phyloP scores from a whole-genome alignment of 2,888 invertebrate genomes.

The Noctua janthina region DNA sequence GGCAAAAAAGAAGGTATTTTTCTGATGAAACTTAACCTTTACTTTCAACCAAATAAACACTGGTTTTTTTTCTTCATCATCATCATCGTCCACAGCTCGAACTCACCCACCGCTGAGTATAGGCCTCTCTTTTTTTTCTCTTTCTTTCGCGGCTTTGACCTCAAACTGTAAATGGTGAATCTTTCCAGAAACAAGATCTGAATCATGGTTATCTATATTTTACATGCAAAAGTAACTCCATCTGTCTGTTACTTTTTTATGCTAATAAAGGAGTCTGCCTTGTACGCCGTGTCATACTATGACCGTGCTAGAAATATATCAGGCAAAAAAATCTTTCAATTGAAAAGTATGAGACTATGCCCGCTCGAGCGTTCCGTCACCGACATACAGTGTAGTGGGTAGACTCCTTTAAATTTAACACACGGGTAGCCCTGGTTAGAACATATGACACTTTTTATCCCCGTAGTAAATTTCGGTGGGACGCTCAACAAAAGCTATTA shows the following conservation, averaged over 20 bases:
- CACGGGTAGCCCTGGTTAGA: neutral
- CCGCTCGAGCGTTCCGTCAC: no score
- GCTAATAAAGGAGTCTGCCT: no score
- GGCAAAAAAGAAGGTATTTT: slow-evolving; percentile 30
- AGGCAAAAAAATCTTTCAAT: no score
- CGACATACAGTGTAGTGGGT: no score
- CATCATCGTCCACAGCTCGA: no score
- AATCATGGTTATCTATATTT: neutral
- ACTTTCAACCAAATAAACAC: slow-evolving; percentile 10
- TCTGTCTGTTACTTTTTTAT: neutral
- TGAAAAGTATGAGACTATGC: no score
- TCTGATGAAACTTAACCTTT: slow-evolving; percentile 12
- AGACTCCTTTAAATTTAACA: no score
- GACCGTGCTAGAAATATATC: no score
- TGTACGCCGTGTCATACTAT: no score
- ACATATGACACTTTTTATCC: neutral
- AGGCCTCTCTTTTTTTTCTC: no score
- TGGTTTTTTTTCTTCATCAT: neutral
- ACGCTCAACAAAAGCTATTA: neutral
- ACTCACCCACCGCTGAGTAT: no score
- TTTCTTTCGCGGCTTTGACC: neutral
- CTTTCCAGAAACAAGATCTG: neutral
- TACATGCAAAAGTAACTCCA: neutral
- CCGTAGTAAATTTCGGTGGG: no score
- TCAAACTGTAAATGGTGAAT: neutral